A percentile compares a stretch with the other conserved stretches of the same genome.
Evolutionary conservation across 2,113 vertebrate genomes (phyloP).

Genomic region (Copsychus sechellarum): DNA sequence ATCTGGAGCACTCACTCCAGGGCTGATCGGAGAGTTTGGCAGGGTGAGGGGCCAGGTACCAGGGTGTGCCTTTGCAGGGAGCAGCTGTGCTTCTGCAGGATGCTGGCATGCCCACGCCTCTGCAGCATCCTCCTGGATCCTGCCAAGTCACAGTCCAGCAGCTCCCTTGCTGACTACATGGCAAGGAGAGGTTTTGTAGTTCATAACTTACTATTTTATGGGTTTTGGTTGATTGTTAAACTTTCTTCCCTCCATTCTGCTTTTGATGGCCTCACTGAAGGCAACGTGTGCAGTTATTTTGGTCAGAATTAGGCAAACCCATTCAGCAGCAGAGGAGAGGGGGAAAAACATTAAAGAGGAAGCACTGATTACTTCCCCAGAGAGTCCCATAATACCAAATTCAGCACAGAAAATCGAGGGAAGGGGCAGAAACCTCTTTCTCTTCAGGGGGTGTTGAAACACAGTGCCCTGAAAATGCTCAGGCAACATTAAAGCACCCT

Average conservation of each 20-base stretch:
- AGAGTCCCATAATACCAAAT: neutral
- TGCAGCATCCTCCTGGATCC: neutral
- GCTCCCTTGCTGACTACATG: neutral
- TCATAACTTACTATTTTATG: neutral
- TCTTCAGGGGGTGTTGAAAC: neutral
- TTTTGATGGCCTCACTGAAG: neutral
- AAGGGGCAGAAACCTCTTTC: neutral
- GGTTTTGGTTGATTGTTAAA: neutral
- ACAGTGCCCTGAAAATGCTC: neutral
- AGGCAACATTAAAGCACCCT: neutral
- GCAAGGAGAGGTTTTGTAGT: neutral
- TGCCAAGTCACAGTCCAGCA: neutral
- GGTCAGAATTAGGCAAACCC: neutral
- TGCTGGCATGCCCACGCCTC: neutral
- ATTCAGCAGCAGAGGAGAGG: neutral
- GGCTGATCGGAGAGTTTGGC: neutral
- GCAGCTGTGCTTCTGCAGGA: neutral
- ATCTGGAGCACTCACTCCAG: fast-evolving
- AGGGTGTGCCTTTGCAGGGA: neutral
- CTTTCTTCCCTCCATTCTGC: neutral
- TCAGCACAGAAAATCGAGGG: neutral
- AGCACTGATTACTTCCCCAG: neutral
- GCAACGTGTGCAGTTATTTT: neutral
- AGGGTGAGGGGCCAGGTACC: neutral
- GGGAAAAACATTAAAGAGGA: neutral